Evolutionary conservation across 2,888 invertebrate genomes (phyloP).

Genomic region (Ennomos quercinarius): DNA sequence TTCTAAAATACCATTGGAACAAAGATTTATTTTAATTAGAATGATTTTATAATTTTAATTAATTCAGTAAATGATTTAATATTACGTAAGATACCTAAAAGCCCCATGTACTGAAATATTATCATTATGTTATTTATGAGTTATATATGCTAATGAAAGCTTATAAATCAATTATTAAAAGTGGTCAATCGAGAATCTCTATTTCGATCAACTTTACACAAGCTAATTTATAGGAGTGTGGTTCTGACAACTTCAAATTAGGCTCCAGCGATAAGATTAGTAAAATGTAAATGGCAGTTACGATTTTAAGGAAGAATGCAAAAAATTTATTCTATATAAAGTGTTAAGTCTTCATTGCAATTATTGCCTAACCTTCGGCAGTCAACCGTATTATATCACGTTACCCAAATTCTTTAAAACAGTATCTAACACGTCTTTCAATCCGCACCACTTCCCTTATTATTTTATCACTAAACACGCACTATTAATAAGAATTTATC

Average conservation of each 20-base stretch:
- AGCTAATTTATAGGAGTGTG: background rate
- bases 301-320: constrained; percentile 62
- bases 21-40: background rate
- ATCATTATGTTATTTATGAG: no score
- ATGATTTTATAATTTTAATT: no score
- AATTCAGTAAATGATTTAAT: background rate
- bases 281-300: constrained; percentile 78
- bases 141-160: no score
- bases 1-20: constrained; percentile 6
- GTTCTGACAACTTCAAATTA: constrained; percentile 31
- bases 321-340: constrained; percentile 73
- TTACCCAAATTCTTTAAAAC: constrained; percentile 40
- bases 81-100: no score
- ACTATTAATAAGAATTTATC: constrained; percentile 77
- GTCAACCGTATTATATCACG: constrained; percentile 62
- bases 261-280: constrained; percentile 57
- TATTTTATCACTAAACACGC: constrained; percentile 69
- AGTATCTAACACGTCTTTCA: constrained; percentile 56
- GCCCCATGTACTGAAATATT: no score
- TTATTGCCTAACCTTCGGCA: constrained; percentile 73
- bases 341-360: constrained; percentile 78
- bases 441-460: constrained; percentile 76
- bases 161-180: no score
- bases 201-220: no score
- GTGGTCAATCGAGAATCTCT: no score